phyloP scores from a whole-genome alignment of 2,113 vertebrate species.

The Phylloscopus trochiloides region DNA sequence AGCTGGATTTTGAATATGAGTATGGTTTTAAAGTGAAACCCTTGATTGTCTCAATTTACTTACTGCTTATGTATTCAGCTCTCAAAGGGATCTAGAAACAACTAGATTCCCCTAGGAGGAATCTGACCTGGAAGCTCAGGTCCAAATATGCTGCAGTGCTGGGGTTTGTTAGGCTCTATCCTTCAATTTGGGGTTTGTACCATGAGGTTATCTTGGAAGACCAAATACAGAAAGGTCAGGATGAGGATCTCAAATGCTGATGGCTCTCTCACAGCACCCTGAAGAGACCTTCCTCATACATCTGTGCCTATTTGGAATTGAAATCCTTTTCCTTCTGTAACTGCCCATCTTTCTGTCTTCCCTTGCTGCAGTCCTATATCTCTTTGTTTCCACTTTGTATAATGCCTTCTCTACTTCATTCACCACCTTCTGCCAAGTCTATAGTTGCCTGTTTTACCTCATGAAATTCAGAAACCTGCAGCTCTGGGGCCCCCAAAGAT shows the following conservation, averaged over 20 bases:
- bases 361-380: neutral
- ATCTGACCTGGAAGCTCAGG: neutral
- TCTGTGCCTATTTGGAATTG: neutral
- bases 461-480: neutral
- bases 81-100: neutral
- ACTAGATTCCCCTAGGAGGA: neutral
- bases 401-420: neutral
- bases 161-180: neutral
- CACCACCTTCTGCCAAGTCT: neutral
- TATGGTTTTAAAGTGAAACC: neutral
- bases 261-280: neutral
- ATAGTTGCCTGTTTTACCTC: neutral
- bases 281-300: neutral
- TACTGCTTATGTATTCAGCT: neutral
- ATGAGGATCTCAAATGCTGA: neutral
- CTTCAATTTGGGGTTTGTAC: neutral
- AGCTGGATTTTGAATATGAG: neutral
- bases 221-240: neutral
- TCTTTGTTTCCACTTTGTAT: neutral
- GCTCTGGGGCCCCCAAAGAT: neutral
- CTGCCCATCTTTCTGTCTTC: neutral
- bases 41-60: neutral
- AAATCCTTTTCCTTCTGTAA: neutral
- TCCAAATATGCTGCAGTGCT: neutral
- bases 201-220: neutral